Base-by-base conservation (phyloP, 35 echinoderm and acorn worm genomes). In the Lytechinus pictus region DNA sequence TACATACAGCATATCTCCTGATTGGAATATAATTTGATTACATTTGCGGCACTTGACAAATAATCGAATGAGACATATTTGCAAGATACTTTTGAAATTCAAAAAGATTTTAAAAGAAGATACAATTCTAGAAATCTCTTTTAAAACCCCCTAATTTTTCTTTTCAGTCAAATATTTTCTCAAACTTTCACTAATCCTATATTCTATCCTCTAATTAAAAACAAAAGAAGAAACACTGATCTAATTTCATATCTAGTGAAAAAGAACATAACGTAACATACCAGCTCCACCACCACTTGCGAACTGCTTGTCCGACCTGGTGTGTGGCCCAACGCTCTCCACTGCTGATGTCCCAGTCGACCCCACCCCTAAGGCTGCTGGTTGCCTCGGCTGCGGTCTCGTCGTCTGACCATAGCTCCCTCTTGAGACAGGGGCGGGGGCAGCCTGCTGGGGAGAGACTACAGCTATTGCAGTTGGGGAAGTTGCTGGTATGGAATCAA, bases 231-330 rank as follows among this genome's bases (percentile, higher is more conserved):
- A 44, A 44, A 44, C 33, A 44, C 33, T 44, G 33, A 44, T 44
- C 33, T 44, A 44, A 44, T 44, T 44, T 44, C 1, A 44, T 2
- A 44, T 44, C 33, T 1, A 24, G 3, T 0, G 66, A 79, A 24
- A 79, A 9, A 90, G 16, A 90, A 12, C 0, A 90, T 90, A 90
- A 58, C 5, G 56, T 52, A 16, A 12, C 88, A 52, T 90, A 90
- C 88, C 88, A 90, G 29, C 88, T 52, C 88, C 88, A 51, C 88
- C 28, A 51, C 88, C 88, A 29, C 27, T 90, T 52, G 88, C 29
- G 24, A 90, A 90, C 52, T 95, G 94, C 72, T 96, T 96, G 27
- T 96, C 96, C 54, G 96, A 95, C 86, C 96, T 95, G 53, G 96
- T 95, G 13, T 96, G 96, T 6, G 96, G 53, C 52, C 94, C 94